These are phyloP conservation scores for Metalampra italica DNA, from an alignment of 2,888 invertebrate species.

Conservation along the genomic window DNA sequence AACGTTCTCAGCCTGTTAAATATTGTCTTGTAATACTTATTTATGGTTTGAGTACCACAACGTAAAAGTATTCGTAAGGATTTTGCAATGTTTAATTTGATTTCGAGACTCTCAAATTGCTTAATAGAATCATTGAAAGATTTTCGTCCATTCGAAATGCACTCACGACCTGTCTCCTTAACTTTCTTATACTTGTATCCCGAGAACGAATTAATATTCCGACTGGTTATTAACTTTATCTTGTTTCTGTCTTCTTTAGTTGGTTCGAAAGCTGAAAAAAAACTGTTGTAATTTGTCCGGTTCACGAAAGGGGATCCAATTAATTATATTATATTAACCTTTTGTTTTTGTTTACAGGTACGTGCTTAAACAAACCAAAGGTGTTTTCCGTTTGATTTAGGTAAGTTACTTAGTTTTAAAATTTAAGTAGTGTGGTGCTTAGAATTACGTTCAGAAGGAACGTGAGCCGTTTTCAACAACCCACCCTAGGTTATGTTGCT, in stretches of 20 bases:
- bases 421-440: no score
- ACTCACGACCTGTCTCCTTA: constrained; percentile 14
- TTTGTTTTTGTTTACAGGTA: constrained; percentile 48
- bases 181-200: constrained; percentile 11
- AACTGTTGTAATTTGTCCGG: constrained; percentile 26
- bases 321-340: constrained; percentile 34
- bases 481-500: no score
- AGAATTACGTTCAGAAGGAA: no score
- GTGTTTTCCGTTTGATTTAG: not conserved
- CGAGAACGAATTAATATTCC: constrained; percentile 17
- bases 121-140: constrained; percentile 20
- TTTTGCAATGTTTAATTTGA: constrained; percentile 44
- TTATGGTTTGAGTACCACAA: no score
- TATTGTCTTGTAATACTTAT: no score
- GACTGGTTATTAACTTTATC: constrained; percentile 22
- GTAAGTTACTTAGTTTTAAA: not conserved
- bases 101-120: constrained; percentile 29
- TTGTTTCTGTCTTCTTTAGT: constrained; percentile 21
- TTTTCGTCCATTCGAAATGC: constrained; percentile 21
- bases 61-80: constrained; percentile 7
- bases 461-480: no score
- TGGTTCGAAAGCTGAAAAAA: constrained; percentile 12
- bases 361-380: constrained; percentile 15
- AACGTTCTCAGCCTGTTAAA: no score
- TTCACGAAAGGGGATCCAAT: constrained; percentile 24